phyloP scores from a whole-genome alignment of 2,113 vertebrate genomes.

The Paramisgurnus dabryanus region DNA sequence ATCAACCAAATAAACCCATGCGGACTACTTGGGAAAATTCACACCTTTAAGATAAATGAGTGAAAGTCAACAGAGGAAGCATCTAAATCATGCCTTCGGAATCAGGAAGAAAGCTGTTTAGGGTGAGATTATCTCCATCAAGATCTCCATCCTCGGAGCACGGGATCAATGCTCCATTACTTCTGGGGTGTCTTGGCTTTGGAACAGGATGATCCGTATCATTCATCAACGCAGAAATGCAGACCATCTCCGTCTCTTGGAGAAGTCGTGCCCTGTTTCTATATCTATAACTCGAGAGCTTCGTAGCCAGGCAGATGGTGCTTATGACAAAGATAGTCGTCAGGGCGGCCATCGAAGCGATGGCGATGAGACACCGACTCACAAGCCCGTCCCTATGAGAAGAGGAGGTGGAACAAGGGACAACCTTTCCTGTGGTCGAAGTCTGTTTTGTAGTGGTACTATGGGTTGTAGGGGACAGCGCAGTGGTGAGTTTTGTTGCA shows the following conservation, averaged over 20 bases:
- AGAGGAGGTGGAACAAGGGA: constrained; percentile 13
- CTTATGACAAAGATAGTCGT: constrained; percentile 75
- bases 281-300: constrained; percentile 69
- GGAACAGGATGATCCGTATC: constrained; percentile 60
- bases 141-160: constrained; percentile 48
- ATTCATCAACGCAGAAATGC: constrained; percentile 78
- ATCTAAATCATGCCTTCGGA: constrained; percentile 36
- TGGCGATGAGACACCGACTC: constrained; percentile 74
- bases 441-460: neutral
- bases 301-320: constrained; percentile 59
- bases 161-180: constrained; percentile 44
- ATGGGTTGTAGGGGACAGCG: neutral
- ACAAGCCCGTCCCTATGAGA: constrained; percentile 45
- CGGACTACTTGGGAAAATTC: no score
- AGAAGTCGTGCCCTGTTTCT: constrained; percentile 44
- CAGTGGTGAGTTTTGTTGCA: neutral
- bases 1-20: no score
- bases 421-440: neutral
- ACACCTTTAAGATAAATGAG: no score
- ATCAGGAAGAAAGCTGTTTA: constrained; percentile 82
- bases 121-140: constrained; percentile 75
- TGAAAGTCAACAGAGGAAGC: neutral
- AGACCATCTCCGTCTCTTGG: constrained; percentile 78
- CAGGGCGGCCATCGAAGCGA: constrained; percentile 75
- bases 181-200: constrained; percentile 47